phyloP scores from a whole-genome alignment of 2,888 invertebrate genomes.

The Busseola fusca region DNA sequence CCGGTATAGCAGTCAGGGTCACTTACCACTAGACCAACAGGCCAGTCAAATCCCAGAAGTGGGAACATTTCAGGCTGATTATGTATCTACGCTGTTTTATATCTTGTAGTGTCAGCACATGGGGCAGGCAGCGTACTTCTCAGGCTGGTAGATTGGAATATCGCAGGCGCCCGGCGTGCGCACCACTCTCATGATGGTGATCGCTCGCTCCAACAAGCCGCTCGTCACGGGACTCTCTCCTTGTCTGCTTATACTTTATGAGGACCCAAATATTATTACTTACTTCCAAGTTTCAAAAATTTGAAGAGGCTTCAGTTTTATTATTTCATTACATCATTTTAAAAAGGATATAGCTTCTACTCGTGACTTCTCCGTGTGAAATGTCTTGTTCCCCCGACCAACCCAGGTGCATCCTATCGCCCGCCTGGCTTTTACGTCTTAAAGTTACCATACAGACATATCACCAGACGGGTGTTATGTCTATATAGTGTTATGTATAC shows the following conservation, averaged over 20 bases:
- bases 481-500: too few species aligned
- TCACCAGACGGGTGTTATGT: too few species aligned
- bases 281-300: not conserved
- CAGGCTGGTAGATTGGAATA: conserved; percentile 80
- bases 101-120: conserved; percentile 71
- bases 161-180: conserved; percentile 71
- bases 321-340: not conserved
- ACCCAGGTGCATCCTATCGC: too few species aligned
- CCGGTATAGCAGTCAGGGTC: too few species aligned
- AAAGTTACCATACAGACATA: too few species aligned
- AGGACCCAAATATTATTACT: conserved; percentile 45
- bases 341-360: not conserved
- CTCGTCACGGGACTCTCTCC: conserved; percentile 79
- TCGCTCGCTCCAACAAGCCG: conserved; percentile 76
- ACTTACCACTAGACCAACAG: too few species aligned
- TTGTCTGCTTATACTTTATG: conserved; percentile 78
- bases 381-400: not conserved
- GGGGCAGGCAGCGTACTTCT: conserved; percentile 76
- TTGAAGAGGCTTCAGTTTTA: not conserved
- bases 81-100: not conserved
- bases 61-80: too few species aligned
- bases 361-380: not conserved
- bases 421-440: too few species aligned
- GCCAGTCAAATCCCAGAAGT: too few species aligned
- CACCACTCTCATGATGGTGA: conserved; percentile 72